phyloP scores from a whole-genome alignment of 2,888 invertebrate genomes.

The Brenthis daphne region DNA sequence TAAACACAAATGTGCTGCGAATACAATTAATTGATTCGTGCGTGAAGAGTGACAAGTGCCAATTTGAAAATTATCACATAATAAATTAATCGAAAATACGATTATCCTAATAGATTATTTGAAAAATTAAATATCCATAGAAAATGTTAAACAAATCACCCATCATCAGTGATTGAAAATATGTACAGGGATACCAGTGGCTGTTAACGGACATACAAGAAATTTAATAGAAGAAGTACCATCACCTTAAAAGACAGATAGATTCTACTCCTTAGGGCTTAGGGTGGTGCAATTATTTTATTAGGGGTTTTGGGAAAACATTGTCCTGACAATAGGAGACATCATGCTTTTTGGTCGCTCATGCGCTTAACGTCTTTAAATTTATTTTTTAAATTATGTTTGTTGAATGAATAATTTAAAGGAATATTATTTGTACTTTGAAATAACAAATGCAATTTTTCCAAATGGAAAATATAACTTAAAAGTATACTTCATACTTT shows the following conservation, averaged over 20 bases:
- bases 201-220: conserved; percentile 55
- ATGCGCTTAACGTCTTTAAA: background rate
- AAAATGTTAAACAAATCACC: conserved; percentile 41
- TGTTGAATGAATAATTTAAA: background rate
- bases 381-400: background rate
- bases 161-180: conserved; percentile 31
- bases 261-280: conserved; percentile 45
- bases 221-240: conserved; percentile 73
- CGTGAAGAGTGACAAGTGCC: conserved; percentile 12
- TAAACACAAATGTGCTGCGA: conserved; percentile 5
- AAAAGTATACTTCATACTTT: too few species aligned
- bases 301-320: conserved; percentile 38
- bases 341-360: conserved; percentile 27
- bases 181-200: conserved; percentile 58
- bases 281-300: conserved; percentile 50
- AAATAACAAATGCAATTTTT: background rate
- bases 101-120: conserved; percentile 15
- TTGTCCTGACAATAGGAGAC: conserved; percentile 29
- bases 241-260: conserved; percentile 76
- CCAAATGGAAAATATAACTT: too few species aligned
- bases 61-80: background rate
- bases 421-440: background rate
- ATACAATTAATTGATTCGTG: conserved; percentile 12
- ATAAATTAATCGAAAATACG: conserved; percentile 1
- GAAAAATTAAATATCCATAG: conserved; percentile 28